Evolutionary conservation across 2,888 invertebrate genomes (phyloP), one percentile per base, ranked within the genome.

Genomic region (Syrphus vitripennis): DNA sequence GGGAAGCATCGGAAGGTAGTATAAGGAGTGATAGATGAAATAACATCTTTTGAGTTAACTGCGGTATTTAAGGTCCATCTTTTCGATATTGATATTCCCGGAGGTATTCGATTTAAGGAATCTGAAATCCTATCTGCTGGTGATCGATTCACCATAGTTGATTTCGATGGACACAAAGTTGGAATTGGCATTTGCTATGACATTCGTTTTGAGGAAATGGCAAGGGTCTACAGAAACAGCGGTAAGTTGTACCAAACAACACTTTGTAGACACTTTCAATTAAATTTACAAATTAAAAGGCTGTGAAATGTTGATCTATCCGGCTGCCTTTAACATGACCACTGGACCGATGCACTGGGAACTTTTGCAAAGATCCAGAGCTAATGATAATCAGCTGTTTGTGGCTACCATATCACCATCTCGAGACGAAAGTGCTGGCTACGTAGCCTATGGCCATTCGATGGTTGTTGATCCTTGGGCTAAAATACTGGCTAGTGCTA

Each of bases 141-240:
- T 0, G 93, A 95, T 89, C 91, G 94, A 4, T 92, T 98, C 69
- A 95, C 96, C 0, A 95, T 94, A 0, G 96, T 98, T 90, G 94
- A 96, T 40, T 94, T 95, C 16, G 94, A 95, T 71, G 94, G 94
- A 0, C 93, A 94, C 21, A 96, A 95, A 93, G 93, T 99, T 77
- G 99, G 99, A 0, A 90, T 99, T 59, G 99, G 98, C 2, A 97
- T 99, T 89, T 99, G 99, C 90, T 99, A 99, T 91, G 99, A 99
- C 90, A 94, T 99, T 71, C 94, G 99, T 21, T 99, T 99, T 92
- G 95, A 96, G 80, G 98, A 98, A 93, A 93, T 98, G 94, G 97
- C 97, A 0, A 94, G 95, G 79, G 89, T 96, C 5, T 96, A 96
- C 92, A 93, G 96, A 4, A 93, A 94, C 59, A 91, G 92, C 89